Percentiles rank a stretch among this genome's conserved stretches.
Evolutionary conservation across 2,797 vertebrate species (phyloP).

Genomic region (Melanotaenia parkinsoni): DNA sequence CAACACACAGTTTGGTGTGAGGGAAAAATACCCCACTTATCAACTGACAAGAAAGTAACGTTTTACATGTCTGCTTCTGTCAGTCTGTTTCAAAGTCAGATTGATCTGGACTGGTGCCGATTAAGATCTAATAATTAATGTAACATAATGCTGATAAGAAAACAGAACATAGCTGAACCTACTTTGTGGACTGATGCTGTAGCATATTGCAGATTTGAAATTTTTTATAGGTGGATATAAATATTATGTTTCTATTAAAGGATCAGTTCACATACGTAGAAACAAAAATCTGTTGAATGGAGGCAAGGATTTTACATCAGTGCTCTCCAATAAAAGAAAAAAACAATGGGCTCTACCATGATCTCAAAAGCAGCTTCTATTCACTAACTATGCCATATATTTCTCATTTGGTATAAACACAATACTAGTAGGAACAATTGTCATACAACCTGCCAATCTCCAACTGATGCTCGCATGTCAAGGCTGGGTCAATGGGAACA

Average conservation of each 20-base stretch:
- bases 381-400: too few relatives aligned
- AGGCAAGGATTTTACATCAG: not conserved
- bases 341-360: too few relatives aligned
- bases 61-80: constrained; percentile 14
- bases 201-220: not conserved
- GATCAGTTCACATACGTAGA: too few relatives aligned
- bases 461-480: too few relatives aligned
- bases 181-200: not conserved
- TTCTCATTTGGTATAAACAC: too few relatives aligned
- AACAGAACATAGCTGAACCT: not conserved
- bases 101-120: not conserved
- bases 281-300: too few relatives aligned
- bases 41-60: constrained; percentile 37
- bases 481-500: too few relatives aligned
- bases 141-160: not conserved
- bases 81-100: not conserved
- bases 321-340: too few relatives aligned
- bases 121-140: not conserved
- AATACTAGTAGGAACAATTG: too few relatives aligned
- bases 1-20: constrained; percentile 37
- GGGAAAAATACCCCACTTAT: constrained; percentile 47
- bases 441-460: too few relatives aligned
- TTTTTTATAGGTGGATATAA: not conserved
- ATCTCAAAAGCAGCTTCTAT: too few relatives aligned
- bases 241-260: too few relatives aligned